These are phyloP conservation scores for Drosophila nebulosa DNA, from an alignment of 1,140 invertebrate genomes.

Conservation along the genomic window DNA sequence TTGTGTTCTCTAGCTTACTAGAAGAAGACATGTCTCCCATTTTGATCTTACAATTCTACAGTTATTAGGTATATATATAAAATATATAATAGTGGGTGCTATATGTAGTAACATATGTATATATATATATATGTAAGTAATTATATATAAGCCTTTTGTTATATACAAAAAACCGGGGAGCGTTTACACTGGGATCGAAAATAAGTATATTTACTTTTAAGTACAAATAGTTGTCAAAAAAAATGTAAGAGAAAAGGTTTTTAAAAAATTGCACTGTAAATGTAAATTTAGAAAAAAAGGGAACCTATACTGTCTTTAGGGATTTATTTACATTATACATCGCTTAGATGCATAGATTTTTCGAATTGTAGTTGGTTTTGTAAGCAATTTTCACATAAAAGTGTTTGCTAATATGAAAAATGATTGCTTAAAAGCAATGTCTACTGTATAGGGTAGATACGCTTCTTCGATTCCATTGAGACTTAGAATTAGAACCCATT, in stretches of 20 bases:
- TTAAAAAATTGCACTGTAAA: background rate
- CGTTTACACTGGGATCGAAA: background rate
- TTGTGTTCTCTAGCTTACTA: slow-evolving; percentile 13
- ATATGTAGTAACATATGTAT: slow-evolving; percentile 7
- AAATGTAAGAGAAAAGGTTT: background rate
- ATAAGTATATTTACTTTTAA: background rate
- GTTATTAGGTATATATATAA: slow-evolving; percentile 62
- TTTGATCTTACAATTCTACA: slow-evolving; percentile 63
- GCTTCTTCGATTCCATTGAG: background rate
- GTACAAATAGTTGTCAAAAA: slow-evolving; percentile 8
- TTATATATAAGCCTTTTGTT: slow-evolving; percentile 28
- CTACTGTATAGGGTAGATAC: background rate
- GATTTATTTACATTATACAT: background rate
- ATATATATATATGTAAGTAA: slow-evolving; percentile 27
- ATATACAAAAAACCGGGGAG: slow-evolving; percentile 46
- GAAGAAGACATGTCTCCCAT: slow-evolving; percentile 21
- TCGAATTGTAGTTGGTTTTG: background rate
- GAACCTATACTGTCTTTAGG: background rate
- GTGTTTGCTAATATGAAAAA: too few relatives aligned
- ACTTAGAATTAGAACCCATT: background rate
- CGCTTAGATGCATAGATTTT: background rate
- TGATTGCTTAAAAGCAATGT: too few relatives aligned
- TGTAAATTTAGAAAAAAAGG: background rate
- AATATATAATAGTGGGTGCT: slow-evolving; percentile 2
- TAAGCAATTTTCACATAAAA: too few relatives aligned